Conservation (phyloP, 2,888 invertebrate species). For the Theretra japonica region DNA sequence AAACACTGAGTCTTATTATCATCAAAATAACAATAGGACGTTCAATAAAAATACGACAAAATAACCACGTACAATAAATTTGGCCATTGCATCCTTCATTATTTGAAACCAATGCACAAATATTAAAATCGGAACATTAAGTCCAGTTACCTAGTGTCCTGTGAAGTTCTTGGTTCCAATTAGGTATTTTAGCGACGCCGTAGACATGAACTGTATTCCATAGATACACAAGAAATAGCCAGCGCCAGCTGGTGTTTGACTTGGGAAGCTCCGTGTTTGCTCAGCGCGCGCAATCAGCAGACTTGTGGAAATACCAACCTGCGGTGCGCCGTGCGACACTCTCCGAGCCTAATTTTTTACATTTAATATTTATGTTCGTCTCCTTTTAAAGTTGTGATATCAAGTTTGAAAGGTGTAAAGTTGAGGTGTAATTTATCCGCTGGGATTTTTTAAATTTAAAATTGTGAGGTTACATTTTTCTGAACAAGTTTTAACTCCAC, state of each 20-base stretch:
- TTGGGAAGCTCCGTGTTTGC: slow-evolving; percentile 63
- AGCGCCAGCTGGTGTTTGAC: slow-evolving; percentile 54
- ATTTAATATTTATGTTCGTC: background rate
- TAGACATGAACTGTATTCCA: slow-evolving; percentile 3
- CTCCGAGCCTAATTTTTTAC: background rate
- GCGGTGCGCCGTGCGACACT: slow-evolving; percentile 1
- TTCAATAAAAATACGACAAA: too few relatives aligned
- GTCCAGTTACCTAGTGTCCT: background rate
- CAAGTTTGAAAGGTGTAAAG: background rate
- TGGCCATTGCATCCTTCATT: too few relatives aligned
- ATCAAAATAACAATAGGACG: too few relatives aligned
- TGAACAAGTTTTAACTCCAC: too few relatives aligned
- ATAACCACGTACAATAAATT: too few relatives aligned
- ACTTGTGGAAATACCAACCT: slow-evolving; percentile 22
- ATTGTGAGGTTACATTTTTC: too few relatives aligned
- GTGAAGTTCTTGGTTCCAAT: background rate
- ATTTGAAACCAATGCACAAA: background rate
- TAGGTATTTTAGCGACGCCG: background rate
- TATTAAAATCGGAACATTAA: background rate
- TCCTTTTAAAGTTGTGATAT: background rate
- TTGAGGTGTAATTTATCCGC: background rate
- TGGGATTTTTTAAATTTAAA: background rate
- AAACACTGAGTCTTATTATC: too few relatives aligned
- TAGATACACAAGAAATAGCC: slow-evolving; percentile 44
- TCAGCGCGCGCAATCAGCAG: slow-evolving; percentile 65